Base-by-base conservation (phyloP, 2,888 invertebrate genomes). In the Pollenia labialis region DNA sequence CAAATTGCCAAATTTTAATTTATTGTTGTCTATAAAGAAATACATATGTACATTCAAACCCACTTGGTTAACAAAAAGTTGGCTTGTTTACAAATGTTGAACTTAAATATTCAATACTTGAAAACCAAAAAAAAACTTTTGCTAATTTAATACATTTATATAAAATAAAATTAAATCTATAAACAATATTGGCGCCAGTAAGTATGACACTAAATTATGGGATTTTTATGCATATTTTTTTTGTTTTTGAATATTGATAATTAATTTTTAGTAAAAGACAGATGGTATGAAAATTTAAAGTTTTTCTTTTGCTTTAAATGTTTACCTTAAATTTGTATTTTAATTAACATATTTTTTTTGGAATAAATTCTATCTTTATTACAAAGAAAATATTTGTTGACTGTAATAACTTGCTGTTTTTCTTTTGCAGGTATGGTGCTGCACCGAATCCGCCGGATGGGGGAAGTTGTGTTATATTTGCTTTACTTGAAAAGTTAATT, bases 401-500 rank as follows among this genome's bases (percentile, higher is more conserved):
- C 60, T 86, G n/a, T 64, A 16, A 74, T 32, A 44, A 68, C 60
- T 16, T 66, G 72, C 60, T 66, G 54, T 66, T 81, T 85, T 74
- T 16, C 85, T 60, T 9, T 48, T 40, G 87, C 88, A 93, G 96
- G 92, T 96, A 96, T 91, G 96, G 96, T 16, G 96, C 96, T 7
- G 94, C 94, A 88, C 94, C 96, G 10, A 94, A 94, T 74, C 93
- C 94, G 1, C 95, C 95, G 76, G 94, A 94, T 79, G 94, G 94
- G 6, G 94, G 95, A 0, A 94, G 95, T 0, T 95, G 95, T 68
- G 95, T 96, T 4, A 94, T 95, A 50, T 95, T 96, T 90, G 95
- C 95, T 11, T 94, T 96, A 52, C 92, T 97, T 77, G 95, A 96
- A 89, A 94, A 95, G 91, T 92, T 97, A 4, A 94, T 94, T 80